Percentiles rank a stretch among this genome's conserved stretches.
Evolutionary conservation across 2,113 vertebrate genomes (phyloP).

Genomic region (Hydropotes inermis): DNA sequence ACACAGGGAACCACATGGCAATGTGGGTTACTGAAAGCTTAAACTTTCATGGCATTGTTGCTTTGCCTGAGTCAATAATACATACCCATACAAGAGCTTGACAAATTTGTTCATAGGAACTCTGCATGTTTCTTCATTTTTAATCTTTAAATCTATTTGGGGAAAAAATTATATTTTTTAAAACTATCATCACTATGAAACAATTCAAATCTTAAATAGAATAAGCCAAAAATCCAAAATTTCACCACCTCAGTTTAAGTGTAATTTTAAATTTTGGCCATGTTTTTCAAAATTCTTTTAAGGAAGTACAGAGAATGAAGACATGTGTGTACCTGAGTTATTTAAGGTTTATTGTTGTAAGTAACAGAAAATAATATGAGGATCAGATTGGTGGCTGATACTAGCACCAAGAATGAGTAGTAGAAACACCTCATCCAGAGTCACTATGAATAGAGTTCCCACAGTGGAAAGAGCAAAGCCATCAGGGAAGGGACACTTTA

Average conservation of each 20-base stretch:
- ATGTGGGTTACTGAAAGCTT: background rate
- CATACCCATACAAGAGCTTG: background rate
- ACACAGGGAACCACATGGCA: background rate
- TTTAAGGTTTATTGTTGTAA: background rate
- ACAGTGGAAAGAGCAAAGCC: constrained; percentile 83
- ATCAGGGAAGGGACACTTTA: constrained; percentile 88
- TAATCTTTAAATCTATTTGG: background rate
- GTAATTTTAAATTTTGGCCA: background rate
- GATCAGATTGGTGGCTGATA: constrained; percentile 91
- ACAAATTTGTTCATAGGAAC: background rate
- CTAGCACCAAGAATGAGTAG: constrained; percentile 89
- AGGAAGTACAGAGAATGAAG: background rate
- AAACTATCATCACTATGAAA: background rate
- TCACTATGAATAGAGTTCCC: constrained; percentile 88
- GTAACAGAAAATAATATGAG: constrained; percentile 85
- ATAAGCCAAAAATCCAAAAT: background rate
- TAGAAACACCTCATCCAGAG: constrained; percentile 90
- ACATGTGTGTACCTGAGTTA: background rate
- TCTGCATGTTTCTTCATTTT: background rate
- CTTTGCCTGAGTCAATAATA: background rate
- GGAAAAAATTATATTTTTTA: background rate
- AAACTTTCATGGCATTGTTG: background rate
- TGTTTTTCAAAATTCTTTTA: background rate
- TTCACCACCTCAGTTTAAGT: background rate
- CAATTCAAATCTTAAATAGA: background rate